phyloP scores from a whole-genome alignment of 2,797 vertebrate species.

The Acrossocheilus wenchowensis region DNA sequence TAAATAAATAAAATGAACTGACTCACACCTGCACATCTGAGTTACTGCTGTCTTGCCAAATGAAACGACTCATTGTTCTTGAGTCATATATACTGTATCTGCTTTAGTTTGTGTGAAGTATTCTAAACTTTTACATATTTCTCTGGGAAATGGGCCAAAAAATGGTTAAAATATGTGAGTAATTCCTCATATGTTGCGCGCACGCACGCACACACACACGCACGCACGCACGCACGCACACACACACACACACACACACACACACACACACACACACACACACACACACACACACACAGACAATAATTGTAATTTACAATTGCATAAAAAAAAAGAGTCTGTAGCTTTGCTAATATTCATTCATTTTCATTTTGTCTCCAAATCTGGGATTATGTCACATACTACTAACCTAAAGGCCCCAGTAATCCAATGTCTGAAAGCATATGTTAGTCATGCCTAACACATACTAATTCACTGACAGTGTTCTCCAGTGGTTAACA shows the following conservation, averaged over 20 bases:
- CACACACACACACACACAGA: too few species aligned
- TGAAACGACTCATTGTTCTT: slow-evolving; percentile 3
- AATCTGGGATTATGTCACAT: not conserved
- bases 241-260: not conserved
- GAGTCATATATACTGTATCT: not conserved
- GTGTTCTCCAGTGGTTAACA: slow-evolving; percentile 9
- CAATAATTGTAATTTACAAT: too few species aligned
- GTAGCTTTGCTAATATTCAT: not conserved
- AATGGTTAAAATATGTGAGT: not conserved
- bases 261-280: not conserved
- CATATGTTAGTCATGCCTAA: not conserved
- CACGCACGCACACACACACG: not conserved
- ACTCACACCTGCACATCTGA: not conserved
- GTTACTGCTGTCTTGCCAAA: not conserved
- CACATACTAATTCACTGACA: slow-evolving; percentile 21
- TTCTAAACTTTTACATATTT: not conserved
- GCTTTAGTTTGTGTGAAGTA: not conserved
- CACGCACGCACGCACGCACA: not conserved
- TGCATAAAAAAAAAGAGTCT: too few species aligned
- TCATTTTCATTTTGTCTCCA: slow-evolving; percentile 1
- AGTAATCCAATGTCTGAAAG: not conserved
- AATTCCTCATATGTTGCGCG: not conserved
- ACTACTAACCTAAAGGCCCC: slow-evolving; percentile 14
- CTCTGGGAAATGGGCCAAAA: not conserved
- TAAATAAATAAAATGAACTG: not conserved